Percentiles rank a stretch among this genome's conserved stretches.
Evolutionary conservation across 2,888 invertebrate genomes (phyloP).

Genomic region (Drosophila ustulata): DNA sequence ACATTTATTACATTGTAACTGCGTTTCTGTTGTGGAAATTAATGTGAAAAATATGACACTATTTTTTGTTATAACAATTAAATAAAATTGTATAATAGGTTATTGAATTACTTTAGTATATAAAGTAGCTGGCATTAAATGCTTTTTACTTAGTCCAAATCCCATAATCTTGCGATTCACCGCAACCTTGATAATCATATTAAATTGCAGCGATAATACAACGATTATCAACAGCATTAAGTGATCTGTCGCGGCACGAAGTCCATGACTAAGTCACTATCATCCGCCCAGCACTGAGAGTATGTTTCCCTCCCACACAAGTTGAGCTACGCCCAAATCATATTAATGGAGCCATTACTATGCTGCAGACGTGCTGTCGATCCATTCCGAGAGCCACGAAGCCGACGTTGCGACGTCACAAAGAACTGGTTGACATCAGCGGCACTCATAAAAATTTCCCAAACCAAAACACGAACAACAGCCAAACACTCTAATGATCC

Average conservation of each 20-base stretch:
- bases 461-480: neutral
- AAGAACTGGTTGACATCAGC: slow-evolving; percentile 57
- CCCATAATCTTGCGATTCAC: neutral
- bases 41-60: no score
- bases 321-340: slow-evolving; percentile 42
- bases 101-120: no score
- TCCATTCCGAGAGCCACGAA: slow-evolving; percentile 14
- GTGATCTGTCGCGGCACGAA: neutral
- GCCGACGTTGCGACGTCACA: slow-evolving; percentile 35
- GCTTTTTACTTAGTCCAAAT: no score
- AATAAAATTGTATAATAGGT: no score
- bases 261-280: neutral
- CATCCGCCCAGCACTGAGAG: slow-evolving; percentile 1
- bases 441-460: slow-evolving; percentile 3
- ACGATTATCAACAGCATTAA: neutral
- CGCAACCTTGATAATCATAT: neutral
- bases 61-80: no score
- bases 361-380: slow-evolving; percentile 24
- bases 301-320: slow-evolving; percentile 9
- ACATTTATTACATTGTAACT: no score
- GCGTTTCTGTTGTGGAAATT: no score
- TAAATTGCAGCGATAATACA: neutral
- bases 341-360: slow-evolving; percentile 49
- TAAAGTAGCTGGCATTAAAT: no score
- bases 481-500: neutral